A percentile compares a stretch with the other conserved stretches of the same genome.
phyloP scores from a whole-genome alignment of 2,113 vertebrate species.

The Oryzias celebensis region DNA sequence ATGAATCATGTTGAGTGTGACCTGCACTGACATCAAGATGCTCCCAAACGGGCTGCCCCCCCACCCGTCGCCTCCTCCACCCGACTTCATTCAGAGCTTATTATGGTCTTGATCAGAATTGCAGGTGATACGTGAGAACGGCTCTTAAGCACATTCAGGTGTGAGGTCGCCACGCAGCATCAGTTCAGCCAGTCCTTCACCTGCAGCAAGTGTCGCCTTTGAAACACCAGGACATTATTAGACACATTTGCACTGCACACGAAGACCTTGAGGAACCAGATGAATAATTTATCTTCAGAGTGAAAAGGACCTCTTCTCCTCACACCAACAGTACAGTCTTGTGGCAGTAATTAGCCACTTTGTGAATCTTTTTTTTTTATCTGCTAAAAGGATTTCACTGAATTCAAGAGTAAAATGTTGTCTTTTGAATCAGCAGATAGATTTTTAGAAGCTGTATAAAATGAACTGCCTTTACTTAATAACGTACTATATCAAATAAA shows the following conservation, averaged over 20 bases:
- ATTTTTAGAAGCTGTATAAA: not conserved
- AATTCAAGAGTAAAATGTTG: not conserved
- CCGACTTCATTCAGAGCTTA: constrained; percentile 32
- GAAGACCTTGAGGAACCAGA: constrained; percentile 37
- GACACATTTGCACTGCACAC: constrained; percentile 6
- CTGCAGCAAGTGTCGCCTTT: constrained; percentile 1
- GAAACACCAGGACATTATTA: constrained; percentile 20
- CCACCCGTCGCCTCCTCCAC: not conserved
- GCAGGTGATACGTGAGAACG: not conserved
- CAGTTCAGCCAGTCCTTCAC: not conserved
- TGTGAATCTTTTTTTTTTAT: constrained; percentile 45
- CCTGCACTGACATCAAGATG: constrained; percentile 30
- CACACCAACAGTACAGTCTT: constrained; percentile 12
- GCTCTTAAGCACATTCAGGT: constrained; percentile 2
- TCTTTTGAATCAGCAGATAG: not conserved
- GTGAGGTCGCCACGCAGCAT: not conserved
- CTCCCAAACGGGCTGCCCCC: constrained; percentile 24
- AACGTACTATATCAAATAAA: too few species aligned
- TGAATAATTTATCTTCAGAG: constrained; percentile 43
- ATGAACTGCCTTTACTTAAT: not conserved
- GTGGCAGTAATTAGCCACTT: constrained; percentile 44
- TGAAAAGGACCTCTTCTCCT: constrained; percentile 11
- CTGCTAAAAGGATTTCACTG: constrained; percentile 13
- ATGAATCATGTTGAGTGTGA: constrained; percentile 36
- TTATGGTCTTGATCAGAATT: constrained; percentile 30